A percentile compares a stretch with the other conserved stretches of the same genome.
Evolutionary conservation across 2,888 invertebrate species (phyloP).

Genomic region (Cheilosia soror): DNA sequence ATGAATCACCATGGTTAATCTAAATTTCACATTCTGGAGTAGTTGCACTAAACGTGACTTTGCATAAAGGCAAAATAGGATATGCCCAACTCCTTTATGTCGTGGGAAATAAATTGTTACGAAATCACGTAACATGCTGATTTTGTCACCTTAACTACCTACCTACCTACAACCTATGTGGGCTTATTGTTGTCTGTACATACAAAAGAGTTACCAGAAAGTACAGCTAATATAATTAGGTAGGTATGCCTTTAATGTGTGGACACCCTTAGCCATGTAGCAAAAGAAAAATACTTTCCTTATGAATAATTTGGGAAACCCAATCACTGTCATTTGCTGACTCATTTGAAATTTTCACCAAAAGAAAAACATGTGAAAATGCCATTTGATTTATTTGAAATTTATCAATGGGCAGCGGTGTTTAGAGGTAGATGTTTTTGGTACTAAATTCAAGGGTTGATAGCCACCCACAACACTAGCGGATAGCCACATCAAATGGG

Average conservation of each 20-base stretch:
- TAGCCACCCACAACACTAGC: neutral
- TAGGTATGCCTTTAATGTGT: no score
- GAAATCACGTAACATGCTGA: conserved; percentile 8
- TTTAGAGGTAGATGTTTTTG: neutral
- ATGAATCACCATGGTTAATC: conserved; percentile 14
- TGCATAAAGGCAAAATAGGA: conserved; percentile 6
- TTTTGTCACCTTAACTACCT: neutral
- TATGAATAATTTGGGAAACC: neutral
- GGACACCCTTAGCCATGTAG: neutral
- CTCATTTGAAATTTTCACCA: neutral
- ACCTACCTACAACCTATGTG: no score
- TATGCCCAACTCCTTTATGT: neutral
- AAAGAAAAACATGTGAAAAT: neutral
- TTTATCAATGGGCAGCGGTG: no score
- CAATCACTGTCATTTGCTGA: neutral
- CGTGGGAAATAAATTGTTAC: neutral
- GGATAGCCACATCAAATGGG: neutral
- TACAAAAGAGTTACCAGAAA: neutral
- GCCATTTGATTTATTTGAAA: no score
- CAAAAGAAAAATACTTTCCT: neutral
- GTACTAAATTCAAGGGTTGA: neutral
- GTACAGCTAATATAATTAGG: neutral
- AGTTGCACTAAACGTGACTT: conserved; percentile 35
- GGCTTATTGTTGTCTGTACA: no score
- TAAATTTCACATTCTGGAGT: conserved; percentile 13